phyloP scores from a whole-genome alignment of 2,113 vertebrate genomes.

The Tiliqua scincoides region DNA sequence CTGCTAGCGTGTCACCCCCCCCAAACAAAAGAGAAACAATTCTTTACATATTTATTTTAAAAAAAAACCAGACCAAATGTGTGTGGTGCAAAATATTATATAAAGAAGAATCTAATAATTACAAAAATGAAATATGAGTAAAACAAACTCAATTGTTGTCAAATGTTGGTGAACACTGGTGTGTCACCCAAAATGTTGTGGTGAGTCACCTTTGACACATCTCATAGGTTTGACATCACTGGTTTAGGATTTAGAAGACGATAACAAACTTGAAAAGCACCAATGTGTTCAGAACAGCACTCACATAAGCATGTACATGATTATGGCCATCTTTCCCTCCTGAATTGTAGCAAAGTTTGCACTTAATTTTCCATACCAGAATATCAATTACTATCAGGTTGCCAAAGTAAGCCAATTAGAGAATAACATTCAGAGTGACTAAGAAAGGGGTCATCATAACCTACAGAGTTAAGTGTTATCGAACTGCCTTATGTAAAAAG shows the following conservation, averaged over 20 bases:
- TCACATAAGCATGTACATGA: neutral
- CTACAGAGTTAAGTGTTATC: slow-evolving; percentile 31
- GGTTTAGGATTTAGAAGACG: neutral
- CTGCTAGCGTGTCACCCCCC: no score
- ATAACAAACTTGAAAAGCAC: slow-evolving; percentile 6
- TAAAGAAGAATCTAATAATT: no score
- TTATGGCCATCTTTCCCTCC: neutral
- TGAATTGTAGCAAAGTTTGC: slow-evolving; percentile 30
- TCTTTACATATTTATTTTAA: no score
- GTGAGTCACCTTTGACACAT: no score
- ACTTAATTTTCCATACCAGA: slow-evolving; percentile 40
- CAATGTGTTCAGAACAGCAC: neutral
- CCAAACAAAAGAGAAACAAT: no score
- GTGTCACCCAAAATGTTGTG: no score
- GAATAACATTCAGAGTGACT: slow-evolving; percentile 4
- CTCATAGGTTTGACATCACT: no score
- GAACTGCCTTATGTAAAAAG: slow-evolving; percentile 45
- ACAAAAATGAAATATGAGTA: no score
- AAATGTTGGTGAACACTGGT: no score
- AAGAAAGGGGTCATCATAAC: slow-evolving; percentile 46
- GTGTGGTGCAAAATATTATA: no score
- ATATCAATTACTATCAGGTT: slow-evolving; percentile 70
- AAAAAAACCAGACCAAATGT: no score
- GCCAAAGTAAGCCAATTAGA: slow-evolving; percentile 62
- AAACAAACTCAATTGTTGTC: no score